Conservation (phyloP, 2,888 invertebrate genomes). For the Meloe dianella region DNA sequence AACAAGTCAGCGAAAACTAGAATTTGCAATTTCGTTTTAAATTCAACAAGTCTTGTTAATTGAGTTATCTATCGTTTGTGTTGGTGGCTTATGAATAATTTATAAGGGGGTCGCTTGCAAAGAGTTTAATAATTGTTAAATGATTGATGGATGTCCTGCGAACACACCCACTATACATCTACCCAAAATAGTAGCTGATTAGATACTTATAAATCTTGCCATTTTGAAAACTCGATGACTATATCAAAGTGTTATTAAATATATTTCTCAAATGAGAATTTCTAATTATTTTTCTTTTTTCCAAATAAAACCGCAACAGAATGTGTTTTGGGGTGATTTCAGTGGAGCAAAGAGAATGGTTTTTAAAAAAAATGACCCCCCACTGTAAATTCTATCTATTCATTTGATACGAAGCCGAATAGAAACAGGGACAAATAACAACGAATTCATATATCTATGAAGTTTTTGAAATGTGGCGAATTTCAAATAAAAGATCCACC, state of each 20-base stretch:
- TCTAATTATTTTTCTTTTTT: too few relatives aligned
- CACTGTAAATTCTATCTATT: conserved; percentile 22
- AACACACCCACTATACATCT: conserved; percentile 30
- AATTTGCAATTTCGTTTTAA: conserved; percentile 13
- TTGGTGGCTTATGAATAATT: conserved; percentile 31
- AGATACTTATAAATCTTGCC: conserved; percentile 27
- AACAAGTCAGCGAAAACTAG: conserved; percentile 14
- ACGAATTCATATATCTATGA: conserved; percentile 29
- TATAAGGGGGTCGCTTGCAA: conserved; percentile 17
- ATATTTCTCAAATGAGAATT: too few relatives aligned
- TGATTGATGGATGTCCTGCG: conserved; percentile 30
- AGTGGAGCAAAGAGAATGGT: not conserved
- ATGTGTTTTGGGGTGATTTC: not conserved
- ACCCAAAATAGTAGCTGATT: conserved; percentile 25
- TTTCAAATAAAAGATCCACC: conserved; percentile 29
- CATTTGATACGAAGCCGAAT: conserved; percentile 21
- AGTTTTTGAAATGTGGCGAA: conserved; percentile 30
- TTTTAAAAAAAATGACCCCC: conserved; percentile 20
- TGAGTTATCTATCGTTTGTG: conserved; percentile 32
- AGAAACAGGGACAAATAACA: conserved; percentile 11
- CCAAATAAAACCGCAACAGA: too few relatives aligned
- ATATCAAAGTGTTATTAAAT: too few relatives aligned
- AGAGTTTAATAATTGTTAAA: conserved; percentile 26
- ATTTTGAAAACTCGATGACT: conserved; percentile 13
- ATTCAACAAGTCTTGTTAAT: conserved; percentile 23